A percentile compares a stretch with the other conserved stretches of the same genome.
Conservation (phyloP, 64 coral and sea anemone species). For the Dendrophyllia cribrosa region DNA sequence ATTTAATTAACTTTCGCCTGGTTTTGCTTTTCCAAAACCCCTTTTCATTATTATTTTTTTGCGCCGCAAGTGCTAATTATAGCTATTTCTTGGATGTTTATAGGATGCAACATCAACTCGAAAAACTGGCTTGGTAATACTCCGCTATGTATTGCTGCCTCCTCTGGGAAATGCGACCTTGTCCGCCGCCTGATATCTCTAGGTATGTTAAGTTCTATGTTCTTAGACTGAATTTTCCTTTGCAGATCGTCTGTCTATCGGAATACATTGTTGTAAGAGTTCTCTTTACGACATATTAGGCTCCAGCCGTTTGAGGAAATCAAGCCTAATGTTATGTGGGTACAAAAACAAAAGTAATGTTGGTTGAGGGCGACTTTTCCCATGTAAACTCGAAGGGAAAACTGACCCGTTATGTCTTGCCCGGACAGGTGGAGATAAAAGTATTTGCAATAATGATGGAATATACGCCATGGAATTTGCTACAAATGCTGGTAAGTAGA, state of each 20-base stretch:
- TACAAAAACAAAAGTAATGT: background rate
- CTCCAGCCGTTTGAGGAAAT: too few relatives aligned
- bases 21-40: too few relatives aligned
- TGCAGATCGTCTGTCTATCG: too few relatives aligned
- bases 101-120: constrained; percentile 83
- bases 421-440: constrained; percentile 75
- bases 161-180: constrained; percentile 75
- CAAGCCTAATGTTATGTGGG: too few relatives aligned
- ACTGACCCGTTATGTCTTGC: background rate
- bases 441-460: constrained; percentile 80
- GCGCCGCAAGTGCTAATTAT: background rate
- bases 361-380: too few relatives aligned
- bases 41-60: background rate
- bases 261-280: too few relatives aligned
- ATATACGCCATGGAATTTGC: constrained; percentile 93
- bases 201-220: constrained; percentile 28
- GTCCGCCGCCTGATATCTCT: constrained; percentile 67
- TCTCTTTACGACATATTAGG: too few relatives aligned
- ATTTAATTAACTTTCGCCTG: too few relatives aligned
- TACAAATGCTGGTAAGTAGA: constrained; percentile 75
- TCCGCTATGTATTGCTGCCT: constrained; percentile 79
- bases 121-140: constrained; percentile 93
- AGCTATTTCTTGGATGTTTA: background rate
- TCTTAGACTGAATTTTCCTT: too few relatives aligned
- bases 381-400: background rate